phyloP scores from a whole-genome alignment of 2,113 vertebrate species.

The Varanus komodoensis region DNA sequence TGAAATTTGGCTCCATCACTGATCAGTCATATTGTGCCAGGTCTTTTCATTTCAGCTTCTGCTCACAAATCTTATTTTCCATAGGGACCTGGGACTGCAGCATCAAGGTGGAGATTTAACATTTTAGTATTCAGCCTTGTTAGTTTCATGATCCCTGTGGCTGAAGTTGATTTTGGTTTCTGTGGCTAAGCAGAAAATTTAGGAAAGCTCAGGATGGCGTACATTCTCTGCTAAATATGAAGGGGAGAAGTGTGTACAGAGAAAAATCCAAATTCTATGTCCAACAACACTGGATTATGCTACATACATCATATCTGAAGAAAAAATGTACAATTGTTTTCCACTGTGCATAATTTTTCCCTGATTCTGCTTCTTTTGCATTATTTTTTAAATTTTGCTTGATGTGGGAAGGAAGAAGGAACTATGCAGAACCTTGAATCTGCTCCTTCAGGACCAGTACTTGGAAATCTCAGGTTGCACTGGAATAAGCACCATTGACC shows the following conservation, averaged over 20 bases:
- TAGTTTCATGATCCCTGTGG: background rate
- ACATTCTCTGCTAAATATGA: background rate
- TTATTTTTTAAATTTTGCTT: background rate
- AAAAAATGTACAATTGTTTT: background rate
- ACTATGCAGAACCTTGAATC: background rate
- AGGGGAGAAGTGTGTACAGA: background rate
- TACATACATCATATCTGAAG: background rate
- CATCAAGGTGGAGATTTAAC: background rate
- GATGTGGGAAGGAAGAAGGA: no score
- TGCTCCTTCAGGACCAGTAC: no score
- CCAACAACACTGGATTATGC: background rate
- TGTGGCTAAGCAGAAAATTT: background rate
- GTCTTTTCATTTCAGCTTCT: conserved; percentile 8
- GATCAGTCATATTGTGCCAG: background rate
- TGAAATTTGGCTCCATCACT: background rate
- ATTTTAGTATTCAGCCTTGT: background rate
- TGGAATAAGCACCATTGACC: no score
- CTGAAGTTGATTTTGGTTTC: background rate
- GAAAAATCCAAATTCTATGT: background rate
- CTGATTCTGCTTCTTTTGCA: background rate
- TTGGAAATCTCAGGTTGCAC: no score
- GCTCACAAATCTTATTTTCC: background rate
- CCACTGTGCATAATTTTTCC: background rate
- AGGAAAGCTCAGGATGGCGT: background rate
- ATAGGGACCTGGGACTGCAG: background rate